Evolutionary conservation across 2,113 vertebrate genomes (phyloP).

Genomic region (Apodemus speciosus): DNA sequence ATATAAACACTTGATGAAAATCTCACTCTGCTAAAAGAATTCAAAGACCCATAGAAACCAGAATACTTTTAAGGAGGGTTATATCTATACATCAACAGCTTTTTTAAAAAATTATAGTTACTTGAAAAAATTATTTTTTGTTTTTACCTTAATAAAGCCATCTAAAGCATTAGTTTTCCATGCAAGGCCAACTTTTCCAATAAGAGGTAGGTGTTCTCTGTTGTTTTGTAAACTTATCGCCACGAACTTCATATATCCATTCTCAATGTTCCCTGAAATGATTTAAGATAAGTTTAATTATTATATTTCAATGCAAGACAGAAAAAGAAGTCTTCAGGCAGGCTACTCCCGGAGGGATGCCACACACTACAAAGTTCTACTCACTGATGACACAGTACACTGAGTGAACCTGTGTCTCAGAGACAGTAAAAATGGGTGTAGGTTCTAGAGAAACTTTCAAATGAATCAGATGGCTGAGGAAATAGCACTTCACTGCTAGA

Average conservation of each 20-base stretch:
- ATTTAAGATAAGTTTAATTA: conserved; percentile 59
- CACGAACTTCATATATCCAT: conserved; percentile 83
- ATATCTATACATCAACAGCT: background rate
- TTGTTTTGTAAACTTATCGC: conserved; percentile 81
- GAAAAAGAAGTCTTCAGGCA: background rate
- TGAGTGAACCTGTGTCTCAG: background rate
- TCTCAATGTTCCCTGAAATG: conserved; percentile 83
- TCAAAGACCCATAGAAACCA: background rate
- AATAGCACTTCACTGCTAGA: background rate
- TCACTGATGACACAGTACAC: rapidly evolving
- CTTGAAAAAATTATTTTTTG: background rate
- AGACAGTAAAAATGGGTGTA: background rate
- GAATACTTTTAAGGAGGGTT: background rate
- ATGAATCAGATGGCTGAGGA: background rate
- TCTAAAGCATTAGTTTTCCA: conserved; percentile 83
- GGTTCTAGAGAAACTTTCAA: background rate
- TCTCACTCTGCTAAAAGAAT: background rate
- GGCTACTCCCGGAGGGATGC: background rate
- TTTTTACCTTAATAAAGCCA: conserved; percentile 85
- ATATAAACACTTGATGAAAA: background rate
- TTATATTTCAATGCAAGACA: background rate
- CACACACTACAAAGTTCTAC: rapidly evolving
- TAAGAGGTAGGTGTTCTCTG: conserved; percentile 82
- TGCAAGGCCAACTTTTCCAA: conserved; percentile 82
- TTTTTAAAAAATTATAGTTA: background rate